These are phyloP conservation scores for Ptychobarbus kaznakovi DNA, from an alignment of 2,797 vertebrate genomes.

Conservation along the genomic window DNA sequence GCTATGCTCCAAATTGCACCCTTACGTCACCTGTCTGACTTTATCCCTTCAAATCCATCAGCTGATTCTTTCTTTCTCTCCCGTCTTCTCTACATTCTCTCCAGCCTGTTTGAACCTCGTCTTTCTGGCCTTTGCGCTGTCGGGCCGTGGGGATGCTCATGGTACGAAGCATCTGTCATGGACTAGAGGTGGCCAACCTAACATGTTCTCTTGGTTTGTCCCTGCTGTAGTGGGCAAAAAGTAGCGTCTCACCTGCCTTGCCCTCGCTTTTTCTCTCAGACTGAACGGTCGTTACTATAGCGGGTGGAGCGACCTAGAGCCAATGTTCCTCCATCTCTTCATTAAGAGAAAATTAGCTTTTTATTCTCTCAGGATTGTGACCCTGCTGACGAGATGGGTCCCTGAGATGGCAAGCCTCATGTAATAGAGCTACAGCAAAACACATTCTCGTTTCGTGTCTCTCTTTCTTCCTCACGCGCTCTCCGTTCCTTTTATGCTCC, in stretches of 20 bases:
- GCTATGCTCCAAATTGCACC: constrained; percentile 29
- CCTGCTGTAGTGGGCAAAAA: constrained; percentile 24
- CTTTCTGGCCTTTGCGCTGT: constrained; percentile 11
- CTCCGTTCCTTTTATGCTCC: constrained; percentile 23
- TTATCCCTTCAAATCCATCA: constrained; percentile 21
- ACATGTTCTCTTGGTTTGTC: constrained; percentile 45
- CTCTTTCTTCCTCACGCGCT: constrained; percentile 12
- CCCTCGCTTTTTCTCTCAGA: not conserved
- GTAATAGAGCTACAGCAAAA: constrained; percentile 26
- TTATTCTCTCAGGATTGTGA: constrained; percentile 35
- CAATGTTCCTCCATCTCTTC: constrained; percentile 38
- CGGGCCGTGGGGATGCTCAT: not conserved
- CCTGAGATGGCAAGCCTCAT: constrained; percentile 11
- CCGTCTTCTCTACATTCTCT: not conserved
- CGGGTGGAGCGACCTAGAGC: not conserved
- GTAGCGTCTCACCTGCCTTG: not conserved
- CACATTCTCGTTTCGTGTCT: not conserved
- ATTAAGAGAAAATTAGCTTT: constrained; percentile 46
- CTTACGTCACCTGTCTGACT: constrained; percentile 26
- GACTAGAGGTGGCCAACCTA: constrained; percentile 41
- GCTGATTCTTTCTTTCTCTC: constrained; percentile 18
- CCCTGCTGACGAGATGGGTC: constrained; percentile 24
- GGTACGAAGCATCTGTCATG: constrained; percentile 34
- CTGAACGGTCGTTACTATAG: not conserved
- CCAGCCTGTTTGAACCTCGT: not conserved